phyloP scores from a whole-genome alignment of 2,113 vertebrate genomes.

The Eudyptes chrysolophus region DNA sequence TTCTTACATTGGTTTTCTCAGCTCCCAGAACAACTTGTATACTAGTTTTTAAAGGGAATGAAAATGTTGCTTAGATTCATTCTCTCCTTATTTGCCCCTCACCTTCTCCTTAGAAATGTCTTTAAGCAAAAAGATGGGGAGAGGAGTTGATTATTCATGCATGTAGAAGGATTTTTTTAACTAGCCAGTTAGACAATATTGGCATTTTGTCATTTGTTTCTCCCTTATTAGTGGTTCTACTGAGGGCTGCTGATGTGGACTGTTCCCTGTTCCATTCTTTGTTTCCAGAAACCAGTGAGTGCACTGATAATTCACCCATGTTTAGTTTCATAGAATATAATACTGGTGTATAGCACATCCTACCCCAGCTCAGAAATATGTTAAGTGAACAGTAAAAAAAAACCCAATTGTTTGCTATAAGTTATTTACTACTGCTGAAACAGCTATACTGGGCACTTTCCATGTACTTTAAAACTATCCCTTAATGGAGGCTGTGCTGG shows the following conservation, averaged over 20 bases:
- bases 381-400: neutral
- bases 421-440: neutral
- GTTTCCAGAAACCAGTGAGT: neutral
- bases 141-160: neutral
- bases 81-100: neutral
- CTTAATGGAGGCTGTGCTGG: neutral
- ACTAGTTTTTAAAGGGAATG: neutral
- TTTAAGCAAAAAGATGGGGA: neutral
- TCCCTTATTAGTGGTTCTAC: neutral
- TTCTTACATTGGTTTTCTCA: neutral
- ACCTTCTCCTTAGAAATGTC: neutral
- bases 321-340: neutral
- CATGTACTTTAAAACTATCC: fast-evolving
- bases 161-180: neutral
- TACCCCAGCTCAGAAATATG: neutral
- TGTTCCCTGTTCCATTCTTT: neutral
- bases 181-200: neutral
- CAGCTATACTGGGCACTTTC: neutral
- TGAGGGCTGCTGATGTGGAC: neutral
- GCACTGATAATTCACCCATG: neutral
- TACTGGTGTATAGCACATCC: neutral
- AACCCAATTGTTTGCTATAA: fast-evolving
- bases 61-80: neutral
- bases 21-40: neutral
- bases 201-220: neutral